phyloP scores from a whole-genome alignment of 2,113 vertebrate species.

The Callipepla squamata region DNA sequence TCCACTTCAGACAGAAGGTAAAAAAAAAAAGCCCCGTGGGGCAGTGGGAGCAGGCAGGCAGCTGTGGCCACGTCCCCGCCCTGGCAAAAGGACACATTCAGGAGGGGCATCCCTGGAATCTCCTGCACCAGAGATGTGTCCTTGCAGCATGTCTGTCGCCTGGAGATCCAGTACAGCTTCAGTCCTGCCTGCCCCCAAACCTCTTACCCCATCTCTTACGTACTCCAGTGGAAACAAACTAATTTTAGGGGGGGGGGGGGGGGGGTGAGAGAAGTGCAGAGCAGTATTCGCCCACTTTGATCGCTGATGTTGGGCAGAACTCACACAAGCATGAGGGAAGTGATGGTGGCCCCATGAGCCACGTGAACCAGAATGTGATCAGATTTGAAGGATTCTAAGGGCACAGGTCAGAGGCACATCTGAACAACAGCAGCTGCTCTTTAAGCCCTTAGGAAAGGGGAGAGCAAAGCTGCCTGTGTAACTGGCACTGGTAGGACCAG shows the following conservation, averaged over 20 bases:
- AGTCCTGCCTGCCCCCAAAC: not conserved
- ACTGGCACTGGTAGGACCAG: not conserved
- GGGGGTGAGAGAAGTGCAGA: not conserved
- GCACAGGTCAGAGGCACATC: not conserved
- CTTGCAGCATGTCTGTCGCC: not conserved
- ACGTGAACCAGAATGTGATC: not conserved
- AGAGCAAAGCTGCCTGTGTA: not conserved
- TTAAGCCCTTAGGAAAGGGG: not conserved
- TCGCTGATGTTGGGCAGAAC: not conserved
- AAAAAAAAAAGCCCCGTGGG: not conserved
- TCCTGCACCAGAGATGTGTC: not conserved
- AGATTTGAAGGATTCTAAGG: not conserved
- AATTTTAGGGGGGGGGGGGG: not conserved
- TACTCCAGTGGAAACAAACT: not conserved
- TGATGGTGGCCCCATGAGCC: not conserved
- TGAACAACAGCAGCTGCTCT: not conserved
- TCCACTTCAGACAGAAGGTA: conserved; percentile 88
- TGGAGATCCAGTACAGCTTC: not conserved
- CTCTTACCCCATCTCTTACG: not conserved
- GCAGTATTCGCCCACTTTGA: not conserved
- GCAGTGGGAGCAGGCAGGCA: rapidly evolving
- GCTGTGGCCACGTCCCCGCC: rapidly evolving
- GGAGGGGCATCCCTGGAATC: not conserved
- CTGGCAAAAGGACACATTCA: rapidly evolving
- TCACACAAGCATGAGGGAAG: not conserved